Base-by-base conservation (phyloP, 2,797 vertebrate genomes). In the Adelosebastes latens region DNA sequence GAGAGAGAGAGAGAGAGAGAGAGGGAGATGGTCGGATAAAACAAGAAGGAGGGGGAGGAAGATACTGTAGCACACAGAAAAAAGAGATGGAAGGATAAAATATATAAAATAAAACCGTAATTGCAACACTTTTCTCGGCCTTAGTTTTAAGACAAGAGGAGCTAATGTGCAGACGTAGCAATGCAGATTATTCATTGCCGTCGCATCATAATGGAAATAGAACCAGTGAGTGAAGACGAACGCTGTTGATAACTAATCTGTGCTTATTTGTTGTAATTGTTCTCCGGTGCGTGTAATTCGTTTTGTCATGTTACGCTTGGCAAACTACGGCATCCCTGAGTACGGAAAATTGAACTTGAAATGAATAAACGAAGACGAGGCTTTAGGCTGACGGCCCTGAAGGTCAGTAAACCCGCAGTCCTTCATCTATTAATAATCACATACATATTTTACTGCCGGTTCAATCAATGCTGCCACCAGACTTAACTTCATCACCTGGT, bases 351-450 rank as follows among this genome's bases (percentile, higher is more conserved):
- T 52, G 6, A 81, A 75, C 58, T 82, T 84, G 67, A 80, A 73
- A 77, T 72, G 68, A 85, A 86, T 89, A 84, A 87, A 79, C 25
- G 58, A 87, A 87, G 82, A 86, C n/a, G 16, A 75, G 25, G 56
- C 65, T 84, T 18, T 42, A 63, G 80, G 31, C 62, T 63, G 70
- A 64, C n/a, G 8, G 70, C 65, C 58, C 66, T 69, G 75, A 84
- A 66, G 79, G 89, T 89, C 87, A 85, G 76, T 34, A 79, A 76
- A 74, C 66, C 70, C 31, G 24, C 18, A 59, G 34, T 52, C 49
- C 56, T 77, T 75, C 58, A 60, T 79, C 61, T 74, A 65, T 63
- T 29, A 77, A 77, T 61, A 64, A 76, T 24, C 36, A 52, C 74
- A 71, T 53, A 69, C n/a, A 85, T 83, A 81, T 72, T 81, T 67